Percentiles rank a stretch among this genome's conserved stretches.
Evolutionary conservation across 2,113 vertebrate genomes (phyloP).

Genomic region (Nasalis larvatus): DNA sequence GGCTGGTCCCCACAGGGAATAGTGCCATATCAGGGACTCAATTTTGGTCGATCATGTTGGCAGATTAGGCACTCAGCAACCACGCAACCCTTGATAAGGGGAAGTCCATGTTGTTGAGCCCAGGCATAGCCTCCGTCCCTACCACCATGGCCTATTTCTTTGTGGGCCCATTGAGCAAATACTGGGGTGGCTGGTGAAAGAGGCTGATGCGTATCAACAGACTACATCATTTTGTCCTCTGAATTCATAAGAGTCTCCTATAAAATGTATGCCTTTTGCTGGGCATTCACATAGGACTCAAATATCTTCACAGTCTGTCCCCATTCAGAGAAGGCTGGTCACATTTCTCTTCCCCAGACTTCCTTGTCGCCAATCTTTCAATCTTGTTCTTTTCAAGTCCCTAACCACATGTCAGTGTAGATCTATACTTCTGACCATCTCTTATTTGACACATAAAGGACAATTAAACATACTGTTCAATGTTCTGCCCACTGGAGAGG

Average conservation of each 20-base stretch:
- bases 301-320: not conserved
- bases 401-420: not conserved
- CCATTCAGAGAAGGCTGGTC: not conserved
- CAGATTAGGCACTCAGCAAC: not conserved
- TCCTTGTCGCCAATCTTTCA: not conserved
- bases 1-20: not conserved
- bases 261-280: not conserved
- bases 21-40: not conserved
- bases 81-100: not conserved
- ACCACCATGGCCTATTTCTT: not conserved
- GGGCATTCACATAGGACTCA: not conserved
- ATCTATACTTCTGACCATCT: not conserved
- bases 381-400: not conserved
- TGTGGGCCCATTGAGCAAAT: not conserved
- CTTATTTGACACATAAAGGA: not conserved
- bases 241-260: not conserved
- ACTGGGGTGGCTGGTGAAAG: not conserved
- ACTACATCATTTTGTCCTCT: not conserved
- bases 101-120: not conserved
- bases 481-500: not conserved
- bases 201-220: not conserved
- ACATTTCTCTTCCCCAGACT: not conserved
- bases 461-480: not conserved
- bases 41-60: not conserved
- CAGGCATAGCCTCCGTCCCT: not conserved